These are phyloP conservation scores for Dendropsophus ebraccatus DNA, from an alignment of 2,113 vertebrate genomes.

Conservation along the genomic window DNA sequence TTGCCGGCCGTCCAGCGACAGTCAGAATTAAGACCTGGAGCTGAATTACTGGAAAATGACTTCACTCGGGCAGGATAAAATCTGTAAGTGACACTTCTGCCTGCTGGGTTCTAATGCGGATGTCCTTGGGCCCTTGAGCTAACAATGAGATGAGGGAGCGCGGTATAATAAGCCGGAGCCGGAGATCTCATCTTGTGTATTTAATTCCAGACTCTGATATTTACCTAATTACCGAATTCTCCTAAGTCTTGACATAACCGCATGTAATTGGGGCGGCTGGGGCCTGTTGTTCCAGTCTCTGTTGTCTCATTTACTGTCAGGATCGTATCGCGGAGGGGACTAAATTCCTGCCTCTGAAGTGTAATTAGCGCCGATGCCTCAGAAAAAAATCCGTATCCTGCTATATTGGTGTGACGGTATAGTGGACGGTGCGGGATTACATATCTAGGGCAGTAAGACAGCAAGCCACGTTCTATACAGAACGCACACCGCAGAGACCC, in stretches of 20 bases:
- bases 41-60: conserved; percentile 19
- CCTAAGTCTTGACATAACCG: conserved; percentile 10
- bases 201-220: conserved; percentile 39
- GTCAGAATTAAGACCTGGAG: conserved; percentile 55
- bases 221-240: conserved; percentile 37
- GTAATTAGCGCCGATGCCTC: conserved; percentile 1
- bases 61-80: conserved; percentile 20
- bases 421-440: background rate
- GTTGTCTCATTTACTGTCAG: conserved; percentile 42
- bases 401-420: background rate
- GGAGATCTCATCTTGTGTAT: conserved; percentile 23
- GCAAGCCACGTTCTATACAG: background rate
- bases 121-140: conserved; percentile 1
- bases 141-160: background rate
- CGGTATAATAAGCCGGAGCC: background rate
- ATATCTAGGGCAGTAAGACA: background rate
- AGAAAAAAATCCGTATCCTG: background rate
- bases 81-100: conserved; percentile 38
- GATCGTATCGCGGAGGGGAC: conserved; percentile 16
- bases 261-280: conserved; percentile 30
- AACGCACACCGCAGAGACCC: background rate
- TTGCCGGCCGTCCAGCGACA: conserved; percentile 19
- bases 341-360: conserved; percentile 23
- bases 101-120: background rate
- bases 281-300: conserved; percentile 38